Base-by-base conservation (phyloP, 2,888 invertebrate genomes). In the Campopleginae sp. region DNA sequence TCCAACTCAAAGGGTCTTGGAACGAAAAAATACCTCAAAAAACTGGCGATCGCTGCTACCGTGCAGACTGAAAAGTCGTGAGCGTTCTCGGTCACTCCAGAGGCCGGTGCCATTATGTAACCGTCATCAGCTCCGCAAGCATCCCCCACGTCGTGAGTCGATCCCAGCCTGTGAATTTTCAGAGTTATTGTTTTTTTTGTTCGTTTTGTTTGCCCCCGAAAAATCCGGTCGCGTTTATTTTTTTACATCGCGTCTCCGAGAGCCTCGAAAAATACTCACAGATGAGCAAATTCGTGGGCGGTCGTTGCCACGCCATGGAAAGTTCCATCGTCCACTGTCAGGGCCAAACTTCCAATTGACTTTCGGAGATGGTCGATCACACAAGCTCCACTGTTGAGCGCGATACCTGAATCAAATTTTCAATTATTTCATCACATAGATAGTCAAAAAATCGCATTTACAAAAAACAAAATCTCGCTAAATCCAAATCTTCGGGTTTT, bases 241-340 rank as follows among this genome's bases (percentile, higher is more conserved):
- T 2, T 70, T 17, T 70, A 2, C 33, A 8, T 2, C 1, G 8
- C 14, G 5, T 3, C 14, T 42, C 19, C 3, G 7, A 14, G 23
- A 14, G 38, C 1, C 14, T 27, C 27, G 10, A 23, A 72, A 65
- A 8, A 74, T n/a, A 75, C 80, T 68, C 14, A 81, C 80, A 81
- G 48, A 61, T 81, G 80, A 58, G 80, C 80, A 23, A 81, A 75
- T 38, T 81, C 80, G 44, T 81, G 80, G 33, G 80, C 80, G 6
- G 80, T 75, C 10, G 75, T 75, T 17, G 46, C 31, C 14, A 81
- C 75, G 14, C 80, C 75, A 23, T 74, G 46, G 58, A 81, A 81
- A 33, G 48, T 75, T 23, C 80, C 80, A 75, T 74, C 74, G 19
- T 81, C 76, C 0, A 23, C 61, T 48, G 42, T 17, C 8, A 81